Evolutionary conservation across 64 coral and sea anemone genomes (phyloP).

Genomic region (Montipora foliosa): DNA sequence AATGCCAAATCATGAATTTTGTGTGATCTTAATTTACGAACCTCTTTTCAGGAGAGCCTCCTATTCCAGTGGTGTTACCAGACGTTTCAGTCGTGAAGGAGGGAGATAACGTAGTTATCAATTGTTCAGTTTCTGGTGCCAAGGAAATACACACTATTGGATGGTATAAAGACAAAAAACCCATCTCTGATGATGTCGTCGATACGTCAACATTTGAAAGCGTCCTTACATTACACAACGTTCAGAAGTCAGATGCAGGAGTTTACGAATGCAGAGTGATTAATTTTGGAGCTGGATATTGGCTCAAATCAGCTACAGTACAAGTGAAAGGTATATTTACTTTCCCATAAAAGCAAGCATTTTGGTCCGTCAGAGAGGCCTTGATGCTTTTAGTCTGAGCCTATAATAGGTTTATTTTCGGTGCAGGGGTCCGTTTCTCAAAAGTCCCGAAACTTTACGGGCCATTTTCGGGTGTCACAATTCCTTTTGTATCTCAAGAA

Average conservation of each 20-base stretch:
- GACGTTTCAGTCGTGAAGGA: not conserved
- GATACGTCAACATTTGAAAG: not conserved
- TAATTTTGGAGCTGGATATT: conserved; percentile 31
- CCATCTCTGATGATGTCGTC: not conserved
- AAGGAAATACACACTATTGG: not conserved
- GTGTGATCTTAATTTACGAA: not conserved
- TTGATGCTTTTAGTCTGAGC: no score
- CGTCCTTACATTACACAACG: not conserved
- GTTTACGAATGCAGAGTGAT: conserved; percentile 34
- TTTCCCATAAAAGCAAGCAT: no score
- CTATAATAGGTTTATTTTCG: no score
- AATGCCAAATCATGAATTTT: not conserved
- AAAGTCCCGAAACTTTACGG: no score
- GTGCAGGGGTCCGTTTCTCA: no score
- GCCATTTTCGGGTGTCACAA: no score
- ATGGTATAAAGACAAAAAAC: conserved; percentile 31
- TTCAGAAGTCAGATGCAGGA: conserved; percentile 22
- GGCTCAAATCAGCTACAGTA: conserved; percentile 2
- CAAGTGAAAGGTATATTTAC: not conserved
- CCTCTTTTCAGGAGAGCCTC: not conserved
- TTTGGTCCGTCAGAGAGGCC: no score
- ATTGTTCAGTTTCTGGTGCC: conserved; percentile 1
- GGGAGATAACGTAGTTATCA: not conserved
- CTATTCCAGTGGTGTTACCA: not conserved
- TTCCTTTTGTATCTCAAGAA: no score